Conservation (phyloP, 2,888 invertebrate genomes). For the Pyrgus malvae region DNA sequence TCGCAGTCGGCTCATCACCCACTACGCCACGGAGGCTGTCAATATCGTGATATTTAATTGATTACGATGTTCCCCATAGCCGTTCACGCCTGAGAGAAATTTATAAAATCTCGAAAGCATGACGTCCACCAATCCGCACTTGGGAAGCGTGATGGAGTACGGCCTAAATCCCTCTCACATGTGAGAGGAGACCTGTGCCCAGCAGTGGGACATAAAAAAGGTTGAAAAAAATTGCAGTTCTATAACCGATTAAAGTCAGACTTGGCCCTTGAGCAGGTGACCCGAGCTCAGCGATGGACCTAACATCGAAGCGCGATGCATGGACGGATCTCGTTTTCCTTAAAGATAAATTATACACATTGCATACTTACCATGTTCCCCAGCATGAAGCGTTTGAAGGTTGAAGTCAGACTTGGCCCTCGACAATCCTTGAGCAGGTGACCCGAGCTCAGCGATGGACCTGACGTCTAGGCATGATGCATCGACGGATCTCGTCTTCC, state of each 20-base stretch:
- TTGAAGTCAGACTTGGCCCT: conserved; percentile 95
- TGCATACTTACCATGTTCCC: conserved; percentile 67
- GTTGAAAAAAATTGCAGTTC: too few relatives aligned
- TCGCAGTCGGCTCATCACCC: too few relatives aligned
- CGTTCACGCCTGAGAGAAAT: too few relatives aligned
- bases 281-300: conserved; percentile 85
- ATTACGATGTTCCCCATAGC: too few relatives aligned
- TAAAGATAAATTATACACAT: conserved; percentile 70
- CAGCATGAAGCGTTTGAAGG: conserved; percentile 87
- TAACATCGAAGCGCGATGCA: conserved; percentile 92
- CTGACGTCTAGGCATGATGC: conserved; percentile 93
- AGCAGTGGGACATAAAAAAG: too few relatives aligned
- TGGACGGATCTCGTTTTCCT: conserved; percentile 95
- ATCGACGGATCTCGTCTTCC: conserved; percentile 94
- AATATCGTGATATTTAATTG: too few relatives aligned
- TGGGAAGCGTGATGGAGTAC: too few relatives aligned
- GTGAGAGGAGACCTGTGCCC: too few relatives aligned
- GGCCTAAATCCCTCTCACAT: too few relatives aligned
- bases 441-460: conserved; percentile 84
- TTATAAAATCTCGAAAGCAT: too few relatives aligned
- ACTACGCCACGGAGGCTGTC: too few relatives aligned
- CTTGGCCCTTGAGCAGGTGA: conserved; percentile 88
- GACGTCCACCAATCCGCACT: too few relatives aligned
- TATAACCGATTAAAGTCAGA: conserved; percentile 94
- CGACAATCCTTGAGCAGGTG: conserved; percentile 85